Percentiles rank a stretch among this genome's conserved stretches.
Conservation (phyloP, 1,140 invertebrate genomes). For the Drosophila paulistorum region DNA sequence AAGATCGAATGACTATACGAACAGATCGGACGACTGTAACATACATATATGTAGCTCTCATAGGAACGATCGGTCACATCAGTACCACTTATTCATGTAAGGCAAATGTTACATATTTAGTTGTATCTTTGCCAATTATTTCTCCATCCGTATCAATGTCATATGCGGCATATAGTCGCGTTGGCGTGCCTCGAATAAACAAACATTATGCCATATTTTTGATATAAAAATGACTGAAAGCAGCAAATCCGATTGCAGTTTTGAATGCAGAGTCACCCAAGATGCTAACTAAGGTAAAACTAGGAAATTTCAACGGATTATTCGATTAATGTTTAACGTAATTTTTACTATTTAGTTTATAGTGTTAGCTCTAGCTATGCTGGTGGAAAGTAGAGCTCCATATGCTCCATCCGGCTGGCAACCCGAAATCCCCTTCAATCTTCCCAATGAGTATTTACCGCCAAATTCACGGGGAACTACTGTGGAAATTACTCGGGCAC, state of each 20-base stretch:
- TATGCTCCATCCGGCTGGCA: constrained; percentile 74
- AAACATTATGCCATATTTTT: constrained; percentile 27
- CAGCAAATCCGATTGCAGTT: constrained; percentile 50
- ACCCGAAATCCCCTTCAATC: constrained; percentile 61
- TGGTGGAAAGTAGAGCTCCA: constrained; percentile 30
- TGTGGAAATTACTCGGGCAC: constrained; percentile 65
- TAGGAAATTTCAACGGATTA: not conserved
- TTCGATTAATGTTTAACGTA: not conserved
- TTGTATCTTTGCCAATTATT: constrained; percentile 69
- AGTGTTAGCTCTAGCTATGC: constrained; percentile 12
- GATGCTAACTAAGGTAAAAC: constrained; percentile 61
- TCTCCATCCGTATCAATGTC: constrained; percentile 63
- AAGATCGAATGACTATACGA: too few species aligned
- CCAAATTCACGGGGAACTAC: constrained; percentile 9
- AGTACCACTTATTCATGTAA: not conserved
- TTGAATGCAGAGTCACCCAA: constrained; percentile 33
- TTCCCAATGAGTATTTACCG: constrained; percentile 47
- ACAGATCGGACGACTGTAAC: too few species aligned
- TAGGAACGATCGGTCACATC: too few species aligned
- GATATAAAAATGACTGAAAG: constrained; percentile 62
- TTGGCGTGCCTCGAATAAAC: constrained; percentile 52
- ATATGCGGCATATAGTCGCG: constrained; percentile 30
- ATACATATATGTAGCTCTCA: too few species aligned
- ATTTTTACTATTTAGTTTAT: constrained; percentile 15
- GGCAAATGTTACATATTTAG: not conserved